Evolutionary conservation across 2,888 invertebrate species (phyloP).

Genomic region (Melanchra persicariae): DNA sequence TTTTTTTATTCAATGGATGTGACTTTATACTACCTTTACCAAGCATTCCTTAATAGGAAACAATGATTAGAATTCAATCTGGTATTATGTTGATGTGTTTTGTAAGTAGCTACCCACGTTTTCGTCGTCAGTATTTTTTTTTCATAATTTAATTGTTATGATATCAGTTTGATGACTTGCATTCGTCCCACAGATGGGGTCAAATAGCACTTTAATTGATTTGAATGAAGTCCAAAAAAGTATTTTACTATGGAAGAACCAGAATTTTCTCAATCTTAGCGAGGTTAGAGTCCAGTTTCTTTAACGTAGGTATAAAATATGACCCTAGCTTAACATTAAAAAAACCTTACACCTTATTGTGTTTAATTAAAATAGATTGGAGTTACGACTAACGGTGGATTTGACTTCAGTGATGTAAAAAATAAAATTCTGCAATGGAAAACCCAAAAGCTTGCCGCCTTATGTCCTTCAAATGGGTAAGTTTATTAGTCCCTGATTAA

Average conservation of each 20-base stretch:
- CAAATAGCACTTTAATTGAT: slow-evolving; percentile 81
- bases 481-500: slow-evolving; percentile 27
- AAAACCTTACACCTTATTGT: neutral
- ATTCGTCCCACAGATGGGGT: slow-evolving; percentile 79
- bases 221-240: slow-evolving; percentile 84
- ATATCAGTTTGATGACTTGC: slow-evolving; percentile 40
- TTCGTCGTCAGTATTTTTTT: slow-evolving; percentile 3
- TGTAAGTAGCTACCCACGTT: slow-evolving; percentile 75
- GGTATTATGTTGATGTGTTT: slow-evolving; percentile 76
- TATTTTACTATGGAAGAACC: slow-evolving; percentile 85
- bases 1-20: neutral
- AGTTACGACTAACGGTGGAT: slow-evolving; percentile 82
- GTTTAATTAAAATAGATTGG: slow-evolving; percentile 79
- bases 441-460: slow-evolving; percentile 83
- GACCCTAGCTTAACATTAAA: no score
- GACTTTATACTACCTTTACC: neutral
- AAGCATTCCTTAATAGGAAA: slow-evolving; percentile 11
- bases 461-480: slow-evolving; percentile 87
- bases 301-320: neutral
- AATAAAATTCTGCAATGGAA: slow-evolving; percentile 89
- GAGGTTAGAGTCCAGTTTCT: slow-evolving; percentile 78
- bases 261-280: slow-evolving; percentile 82
- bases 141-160: neutral
- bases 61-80: slow-evolving; percentile 74
- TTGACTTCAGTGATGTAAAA: slow-evolving; percentile 87